Evolutionary conservation across 2,797 vertebrate genomes (phyloP).

Genomic region (Rhinogobio ventralis): DNA sequence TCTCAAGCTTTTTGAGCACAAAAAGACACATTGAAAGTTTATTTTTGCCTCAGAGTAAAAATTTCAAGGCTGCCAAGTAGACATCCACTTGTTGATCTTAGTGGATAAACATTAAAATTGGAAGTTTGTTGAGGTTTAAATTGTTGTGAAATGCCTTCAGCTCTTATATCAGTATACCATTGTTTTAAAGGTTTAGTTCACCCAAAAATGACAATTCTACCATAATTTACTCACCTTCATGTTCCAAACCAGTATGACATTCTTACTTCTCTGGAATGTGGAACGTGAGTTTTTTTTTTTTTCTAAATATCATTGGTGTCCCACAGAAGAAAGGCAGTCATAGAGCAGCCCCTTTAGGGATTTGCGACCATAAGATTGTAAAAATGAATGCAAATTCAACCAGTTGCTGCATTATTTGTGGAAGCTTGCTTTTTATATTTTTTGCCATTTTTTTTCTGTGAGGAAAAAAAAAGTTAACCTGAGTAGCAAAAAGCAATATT

Average conservation of each 20-base stretch:
- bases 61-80: background rate
- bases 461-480: too few species aligned
- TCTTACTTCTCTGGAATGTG: background rate
- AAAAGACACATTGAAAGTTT: background rate
- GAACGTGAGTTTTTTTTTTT: background rate
- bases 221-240: background rate
- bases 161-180: too few species aligned
- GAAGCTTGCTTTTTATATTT: background rate
- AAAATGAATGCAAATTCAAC: too few species aligned
- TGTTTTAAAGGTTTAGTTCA: too few species aligned
- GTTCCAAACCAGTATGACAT: background rate
- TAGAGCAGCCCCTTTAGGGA: background rate
- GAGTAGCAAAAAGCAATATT: background rate
- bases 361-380: too few species aligned
- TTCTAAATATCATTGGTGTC: background rate
- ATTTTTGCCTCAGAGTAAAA: background rate
- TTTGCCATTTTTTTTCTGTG: background rate
- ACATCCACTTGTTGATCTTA: background rate
- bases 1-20: background rate
- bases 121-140: slow-evolving; percentile 3
- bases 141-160: too few species aligned
- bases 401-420: background rate
- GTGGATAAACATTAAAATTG: background rate
- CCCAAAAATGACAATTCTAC: background rate
- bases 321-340: background rate